Evolutionary conservation across 2,113 vertebrate species (phyloP).

Genomic region (Nannospalax galili): DNA sequence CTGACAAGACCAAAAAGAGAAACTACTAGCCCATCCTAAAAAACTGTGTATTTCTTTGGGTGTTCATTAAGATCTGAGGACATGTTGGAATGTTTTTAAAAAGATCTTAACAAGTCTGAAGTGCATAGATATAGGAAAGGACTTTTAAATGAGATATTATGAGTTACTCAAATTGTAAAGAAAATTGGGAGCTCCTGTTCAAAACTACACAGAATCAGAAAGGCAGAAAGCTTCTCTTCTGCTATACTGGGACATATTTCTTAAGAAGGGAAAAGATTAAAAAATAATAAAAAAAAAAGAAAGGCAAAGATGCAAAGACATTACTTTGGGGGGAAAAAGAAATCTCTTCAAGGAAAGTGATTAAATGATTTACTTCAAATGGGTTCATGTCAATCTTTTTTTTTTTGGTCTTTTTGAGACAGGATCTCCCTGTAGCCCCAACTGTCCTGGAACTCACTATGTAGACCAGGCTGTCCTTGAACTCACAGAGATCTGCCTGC

Average conservation of each 20-base stretch:
- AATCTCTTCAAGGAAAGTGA: neutral
- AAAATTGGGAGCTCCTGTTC: slow-evolving; percentile 51
- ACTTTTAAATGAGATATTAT: slow-evolving; percentile 27
- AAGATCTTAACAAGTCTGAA: neutral
- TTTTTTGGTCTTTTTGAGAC: too few relatives aligned
- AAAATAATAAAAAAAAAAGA: too few relatives aligned
- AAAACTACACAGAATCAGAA: slow-evolving; percentile 36
- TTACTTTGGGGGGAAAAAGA: neutral
- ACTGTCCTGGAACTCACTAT: too few relatives aligned
- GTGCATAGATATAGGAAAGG: slow-evolving; percentile 4
- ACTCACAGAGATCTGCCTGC: too few relatives aligned
- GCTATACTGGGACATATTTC: neutral
- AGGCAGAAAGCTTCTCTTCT: slow-evolving; percentile 24
- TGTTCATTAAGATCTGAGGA: slow-evolving; percentile 35
- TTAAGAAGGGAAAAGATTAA: slow-evolving; percentile 30
- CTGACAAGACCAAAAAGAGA: slow-evolving; percentile 48
- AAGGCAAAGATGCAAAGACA: neutral
- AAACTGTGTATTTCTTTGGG: slow-evolving; percentile 53
- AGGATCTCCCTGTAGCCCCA: too few relatives aligned
- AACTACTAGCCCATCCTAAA: slow-evolving; percentile 46
- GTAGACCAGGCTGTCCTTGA: too few relatives aligned
- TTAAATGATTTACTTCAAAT: neutral
- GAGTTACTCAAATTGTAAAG: slow-evolving; percentile 4
- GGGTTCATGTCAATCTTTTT: too few relatives aligned
- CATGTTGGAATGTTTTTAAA: slow-evolving; percentile 16